Evolutionary conservation across 1,140 invertebrate species (phyloP).

Genomic region (Lordiphosa mommai): DNA sequence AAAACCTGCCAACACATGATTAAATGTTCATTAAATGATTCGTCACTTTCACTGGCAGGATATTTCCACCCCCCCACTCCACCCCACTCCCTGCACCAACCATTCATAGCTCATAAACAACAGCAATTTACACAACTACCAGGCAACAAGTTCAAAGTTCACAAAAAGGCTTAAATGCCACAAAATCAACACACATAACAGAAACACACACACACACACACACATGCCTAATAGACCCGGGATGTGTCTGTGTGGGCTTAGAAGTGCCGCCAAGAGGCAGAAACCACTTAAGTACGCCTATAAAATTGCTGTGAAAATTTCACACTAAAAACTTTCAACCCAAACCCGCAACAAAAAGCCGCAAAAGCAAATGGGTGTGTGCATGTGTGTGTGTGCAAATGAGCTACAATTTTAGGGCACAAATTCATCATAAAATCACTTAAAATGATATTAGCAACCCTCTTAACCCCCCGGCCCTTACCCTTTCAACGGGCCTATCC

Average conservation of each 20-base stretch:
- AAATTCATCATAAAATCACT: slow-evolving; percentile 78
- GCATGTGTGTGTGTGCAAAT: slow-evolving; percentile 32
- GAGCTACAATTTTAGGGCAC: slow-evolving; percentile 68
- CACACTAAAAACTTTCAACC: slow-evolving; percentile 72
- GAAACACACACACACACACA: slow-evolving; percentile 11
- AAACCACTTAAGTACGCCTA: slow-evolving; percentile 71
- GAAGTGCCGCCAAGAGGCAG: slow-evolving; percentile 68
- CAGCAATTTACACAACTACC: slow-evolving; percentile 33
- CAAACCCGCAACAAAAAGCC: slow-evolving; percentile 11
- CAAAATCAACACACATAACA: slow-evolving; percentile 58
- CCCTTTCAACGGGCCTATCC: slow-evolving; percentile 28
- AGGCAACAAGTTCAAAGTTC: slow-evolving; percentile 61
- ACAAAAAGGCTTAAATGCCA: slow-evolving; percentile 71
- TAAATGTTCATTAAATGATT: slow-evolving; percentile 64
- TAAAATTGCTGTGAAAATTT: slow-evolving; percentile 74
- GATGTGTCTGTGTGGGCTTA: slow-evolving; percentile 24
- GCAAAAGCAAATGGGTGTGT: slow-evolving; percentile 23
- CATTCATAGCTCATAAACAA: not conserved
- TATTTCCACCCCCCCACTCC: slow-evolving; percentile 22
- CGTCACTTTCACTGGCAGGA: slow-evolving; percentile 15
- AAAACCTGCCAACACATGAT: slow-evolving; percentile 24
- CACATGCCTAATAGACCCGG: slow-evolving; percentile 31
- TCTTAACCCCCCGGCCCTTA: slow-evolving; percentile 20
- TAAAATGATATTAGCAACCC: slow-evolving; percentile 73
- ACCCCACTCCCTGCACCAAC: slow-evolving; percentile 1